These are phyloP conservation scores for Augochlora pura DNA, from an alignment of 1,140 invertebrate species.

Conservation along the genomic window DNA sequence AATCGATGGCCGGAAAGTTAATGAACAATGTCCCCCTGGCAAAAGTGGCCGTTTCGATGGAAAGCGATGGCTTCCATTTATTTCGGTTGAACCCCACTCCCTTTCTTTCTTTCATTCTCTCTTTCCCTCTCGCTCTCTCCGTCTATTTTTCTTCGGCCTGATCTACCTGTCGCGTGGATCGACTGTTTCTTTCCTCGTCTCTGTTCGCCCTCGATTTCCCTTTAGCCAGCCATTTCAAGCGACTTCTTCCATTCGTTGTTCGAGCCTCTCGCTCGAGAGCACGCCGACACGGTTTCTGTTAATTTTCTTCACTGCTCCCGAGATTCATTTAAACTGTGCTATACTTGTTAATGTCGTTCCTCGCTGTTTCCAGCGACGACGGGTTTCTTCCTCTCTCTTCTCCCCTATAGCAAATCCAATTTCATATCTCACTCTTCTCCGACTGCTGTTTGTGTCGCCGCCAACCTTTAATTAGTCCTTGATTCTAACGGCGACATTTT, in stretches of 20 bases:
- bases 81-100: conserved; percentile 11
- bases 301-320: too few species aligned
- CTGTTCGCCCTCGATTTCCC: neutral
- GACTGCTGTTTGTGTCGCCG: too few species aligned
- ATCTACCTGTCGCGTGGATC: neutral
- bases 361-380: too few species aligned
- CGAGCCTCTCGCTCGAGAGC: neutral
- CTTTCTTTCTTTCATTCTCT: neutral
- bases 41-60: conserved; percentile 55
- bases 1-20: conserved; percentile 56
- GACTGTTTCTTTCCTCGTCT: neutral
- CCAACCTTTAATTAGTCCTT: too few species aligned
- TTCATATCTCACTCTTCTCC: too few species aligned
- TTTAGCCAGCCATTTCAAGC: neutral
- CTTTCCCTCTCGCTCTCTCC: neutral
- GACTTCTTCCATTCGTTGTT: neutral
- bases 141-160: neutral
- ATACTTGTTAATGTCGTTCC: too few species aligned
- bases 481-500: too few species aligned
- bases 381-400: too few species aligned
- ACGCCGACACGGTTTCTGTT: neutral
- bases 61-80: conserved; percentile 53
- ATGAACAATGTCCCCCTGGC: conserved; percentile 52
- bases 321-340: too few species aligned
- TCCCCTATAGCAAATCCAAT: too few species aligned